Conservation (phyloP, 2,797 vertebrate genomes). For the Anas acuta region DNA sequence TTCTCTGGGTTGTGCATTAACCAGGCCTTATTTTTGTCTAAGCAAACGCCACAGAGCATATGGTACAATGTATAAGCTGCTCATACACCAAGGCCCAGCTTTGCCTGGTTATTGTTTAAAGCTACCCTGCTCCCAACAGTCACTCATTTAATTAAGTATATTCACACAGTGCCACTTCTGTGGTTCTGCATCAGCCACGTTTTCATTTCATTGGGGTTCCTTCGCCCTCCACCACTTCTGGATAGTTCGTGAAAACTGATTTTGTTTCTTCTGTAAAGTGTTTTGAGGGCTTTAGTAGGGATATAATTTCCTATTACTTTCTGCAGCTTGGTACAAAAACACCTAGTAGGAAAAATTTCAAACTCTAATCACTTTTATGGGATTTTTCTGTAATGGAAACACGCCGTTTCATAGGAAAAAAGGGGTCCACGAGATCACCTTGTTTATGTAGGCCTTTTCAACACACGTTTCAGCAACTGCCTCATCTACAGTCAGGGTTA, state of each 20-base stretch:
- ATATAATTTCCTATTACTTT: constrained; percentile 19
- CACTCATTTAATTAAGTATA: not conserved
- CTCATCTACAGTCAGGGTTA: not conserved
- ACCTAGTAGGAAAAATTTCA: not conserved
- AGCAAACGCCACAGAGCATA: not conserved
- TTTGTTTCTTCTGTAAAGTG: not conserved
- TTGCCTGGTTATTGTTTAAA: not conserved
- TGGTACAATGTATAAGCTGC: not conserved
- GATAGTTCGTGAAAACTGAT: not conserved
- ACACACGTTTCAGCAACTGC: not conserved
- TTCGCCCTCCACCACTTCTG: not conserved
- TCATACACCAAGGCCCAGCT: not conserved
- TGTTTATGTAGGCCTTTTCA: constrained; percentile 14
- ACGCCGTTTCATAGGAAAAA: not conserved
- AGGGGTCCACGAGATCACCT: not conserved
- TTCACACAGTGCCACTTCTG: not conserved
- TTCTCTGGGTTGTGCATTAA: not conserved
- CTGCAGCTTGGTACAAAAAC: not conserved
- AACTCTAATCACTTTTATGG: not conserved
- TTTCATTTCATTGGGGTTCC: not conserved
- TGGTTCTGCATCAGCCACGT: not conserved
- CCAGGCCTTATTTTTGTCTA: not conserved
- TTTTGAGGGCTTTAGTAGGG: not conserved
- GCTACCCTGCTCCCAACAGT: not conserved
- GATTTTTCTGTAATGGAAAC: constrained; percentile 37